Evolutionary conservation across 2,888 invertebrate species (phyloP).

Genomic region (Diarsia rubi): DNA sequence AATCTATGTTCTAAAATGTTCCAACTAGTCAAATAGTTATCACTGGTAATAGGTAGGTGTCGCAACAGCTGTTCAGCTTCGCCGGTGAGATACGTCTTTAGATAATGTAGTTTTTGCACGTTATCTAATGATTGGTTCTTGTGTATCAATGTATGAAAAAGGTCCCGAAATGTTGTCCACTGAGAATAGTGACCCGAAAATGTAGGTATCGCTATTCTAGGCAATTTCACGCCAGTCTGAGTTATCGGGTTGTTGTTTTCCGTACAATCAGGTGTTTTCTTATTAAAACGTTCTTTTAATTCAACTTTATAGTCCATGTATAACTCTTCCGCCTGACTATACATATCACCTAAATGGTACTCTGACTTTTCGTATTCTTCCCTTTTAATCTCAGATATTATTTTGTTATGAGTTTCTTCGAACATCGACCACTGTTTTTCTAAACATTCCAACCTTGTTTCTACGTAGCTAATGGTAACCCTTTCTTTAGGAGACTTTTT

Average conservation of each 20-base stretch:
- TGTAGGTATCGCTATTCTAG: slow-evolving; percentile 1
- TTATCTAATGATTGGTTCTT: slow-evolving; percentile 7
- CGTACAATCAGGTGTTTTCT: not conserved
- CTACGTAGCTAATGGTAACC: not conserved
- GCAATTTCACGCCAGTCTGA: not conserved
- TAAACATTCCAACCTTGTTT: not conserved
- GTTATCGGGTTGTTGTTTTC: not conserved
- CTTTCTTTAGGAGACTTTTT: not conserved
- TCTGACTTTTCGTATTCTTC: slow-evolving; percentile 3
- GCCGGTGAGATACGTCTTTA: too few relatives aligned
- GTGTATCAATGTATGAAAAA: slow-evolving; percentile 2
- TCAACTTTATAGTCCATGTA: too few relatives aligned
- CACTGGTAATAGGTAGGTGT: too few relatives aligned
- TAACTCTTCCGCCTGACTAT: slow-evolving; percentile 1
- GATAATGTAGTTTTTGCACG: too few relatives aligned
- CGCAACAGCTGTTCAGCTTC: too few relatives aligned
- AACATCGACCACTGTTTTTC: not conserved
- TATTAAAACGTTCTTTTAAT: not conserved
- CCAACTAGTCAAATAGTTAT: too few relatives aligned
- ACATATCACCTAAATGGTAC: not conserved
- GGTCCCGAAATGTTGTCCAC: slow-evolving; percentile 5
- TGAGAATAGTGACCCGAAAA: not conserved
- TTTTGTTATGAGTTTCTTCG: not conserved
- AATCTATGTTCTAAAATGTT: too few relatives aligned
- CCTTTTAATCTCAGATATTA: not conserved